Base-by-base conservation (phyloP, 92 coral and sea anemone genomes). In the Pocillopora grandis region DNA sequence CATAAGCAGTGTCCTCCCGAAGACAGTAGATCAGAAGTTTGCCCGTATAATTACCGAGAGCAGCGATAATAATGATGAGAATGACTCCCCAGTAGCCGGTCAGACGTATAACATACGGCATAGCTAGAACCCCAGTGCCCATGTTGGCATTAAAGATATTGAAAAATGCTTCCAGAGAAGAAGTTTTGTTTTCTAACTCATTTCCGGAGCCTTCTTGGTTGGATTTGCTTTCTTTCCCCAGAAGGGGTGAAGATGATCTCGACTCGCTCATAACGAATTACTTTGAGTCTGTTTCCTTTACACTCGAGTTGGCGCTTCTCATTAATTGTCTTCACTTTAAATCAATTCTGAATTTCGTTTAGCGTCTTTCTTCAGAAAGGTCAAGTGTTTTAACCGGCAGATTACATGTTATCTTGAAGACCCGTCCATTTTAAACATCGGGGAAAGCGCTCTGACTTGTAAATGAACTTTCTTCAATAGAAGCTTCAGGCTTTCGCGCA, bases 61-160 rank as follows among this genome's bases (percentile, higher is more conserved):
- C 70, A 42, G 95, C 98, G 61, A 90, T 81, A 5, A 94, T 58
- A 65, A 94, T 94, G 77, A 88, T 86, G 78, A 94, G 90, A 61
- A 91, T 66, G 57, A 94, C 90, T 76, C 98, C 98, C 98, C 98
- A 94, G 84, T 94, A 94, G 60, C 98, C 98, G 7, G 95, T 83
- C 83, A 94, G 81, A n/a, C 92, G 92, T 52, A 94, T 90, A 18
- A 94, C 92, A 71, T 94, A 94, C 8, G 98, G 98, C 95, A 90
- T 92, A 15, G 98, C 98, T 12, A 94, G 92, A 19, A 94, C 93
- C 57, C 98, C 98, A 2, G 98, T 94, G 14, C 98, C 98, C 98
- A 94, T 94, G 76, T 94, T 94, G 58, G 98, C 92, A 61, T 94
- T 94, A 62, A 94, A 94, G 65, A 94, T 94, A 70, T 89, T 94